Percentiles rank a stretch among this genome's conserved stretches.
phyloP scores from a whole-genome alignment of 2,888 invertebrate species.

The Hesperia comma region DNA sequence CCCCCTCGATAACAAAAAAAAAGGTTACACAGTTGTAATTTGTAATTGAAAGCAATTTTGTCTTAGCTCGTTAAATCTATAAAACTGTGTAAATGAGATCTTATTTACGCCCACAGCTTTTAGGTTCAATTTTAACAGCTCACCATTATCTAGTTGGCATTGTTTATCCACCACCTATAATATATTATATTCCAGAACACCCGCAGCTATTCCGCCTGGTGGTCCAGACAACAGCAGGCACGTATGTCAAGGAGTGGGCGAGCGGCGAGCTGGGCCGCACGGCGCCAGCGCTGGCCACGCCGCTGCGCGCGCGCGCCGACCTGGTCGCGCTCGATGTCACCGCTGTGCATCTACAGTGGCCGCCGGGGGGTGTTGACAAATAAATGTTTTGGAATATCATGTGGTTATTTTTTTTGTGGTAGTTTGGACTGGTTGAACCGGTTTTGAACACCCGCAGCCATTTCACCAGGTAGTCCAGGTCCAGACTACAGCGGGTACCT shows the following conservation, averaged over 20 bases:
- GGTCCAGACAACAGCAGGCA: slow-evolving; percentile 94
- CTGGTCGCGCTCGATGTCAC: slow-evolving; percentile 94
- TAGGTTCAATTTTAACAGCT: too few species aligned
- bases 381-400: neutral
- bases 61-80: too few species aligned
- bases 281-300: slow-evolving; percentile 87
- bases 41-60: too few species aligned
- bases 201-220: slow-evolving; percentile 85
- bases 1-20: too few species aligned
- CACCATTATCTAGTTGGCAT: too few species aligned
- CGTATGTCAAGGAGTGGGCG: slow-evolving; percentile 98
- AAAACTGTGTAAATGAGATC: too few species aligned
- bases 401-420: neutral
- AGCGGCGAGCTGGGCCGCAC: slow-evolving; percentile 98
- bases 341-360: slow-evolving; percentile 90
- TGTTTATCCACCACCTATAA: too few species aligned
- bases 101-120: too few species aligned
- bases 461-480: slow-evolving; percentile 88
- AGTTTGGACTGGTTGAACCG: too few species aligned
- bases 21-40: too few species aligned
- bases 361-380: slow-evolving; percentile 54
- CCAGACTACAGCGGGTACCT: slow-evolving; percentile 95
- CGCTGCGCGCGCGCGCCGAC: slow-evolving; percentile 90
- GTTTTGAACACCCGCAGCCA: slow-evolving; percentile 74
- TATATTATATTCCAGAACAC: slow-evolving; percentile 55